Base-by-base conservation (phyloP, 2,113 vertebrate genomes). In the Ariopsis seemanni region DNA sequence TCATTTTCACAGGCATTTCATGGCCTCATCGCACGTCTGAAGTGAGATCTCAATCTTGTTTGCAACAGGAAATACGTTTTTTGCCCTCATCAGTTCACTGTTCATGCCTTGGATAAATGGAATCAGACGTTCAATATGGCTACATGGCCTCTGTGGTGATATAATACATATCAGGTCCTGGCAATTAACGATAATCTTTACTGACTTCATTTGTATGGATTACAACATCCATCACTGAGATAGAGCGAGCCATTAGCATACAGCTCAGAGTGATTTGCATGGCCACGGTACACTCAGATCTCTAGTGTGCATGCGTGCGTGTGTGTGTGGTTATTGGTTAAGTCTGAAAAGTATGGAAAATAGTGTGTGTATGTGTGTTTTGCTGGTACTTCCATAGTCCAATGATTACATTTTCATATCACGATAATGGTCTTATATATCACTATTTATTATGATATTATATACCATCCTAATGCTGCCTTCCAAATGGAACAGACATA, bases 131-230 rank as follows among this genome's bases (percentile, higher is more conserved):
- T 87, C 79, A 88, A 85, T 85, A 91, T 88, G 88, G 86, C 85
- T 57, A 82, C 75, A 82, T 52, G 79, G 55, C 78, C 84, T 86
- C 78, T 62, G 65, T 55, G 52, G 18, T 79, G 57, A 86, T 88
- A 88, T 77, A 86, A 91, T 82, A 89, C 86, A 87, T 88, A 91
- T 85, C 86, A 88, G 87, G 85, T 78, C 78, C 60, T n/a, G 82
- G 85, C 85, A 89, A 84, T 91, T 88, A 88, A 58, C 77, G 85
- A 88, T 83, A 85, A 87, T 90, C 88, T 88, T 90, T 89, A 85
- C 55, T 86, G 82, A 71, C 85, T 86, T 88, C 86, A 91, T 88
- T 89, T 82, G 88, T 69, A 87, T 88, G 85, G 88, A 90, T 90
- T 88, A 85, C 83, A 72, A 87, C 89, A 88, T 89, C 78, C 60